Evolutionary conservation across 2,888 invertebrate species (phyloP), one percentile per base, ranked within the genome.

Genomic region (Euphydryas editha): DNA sequence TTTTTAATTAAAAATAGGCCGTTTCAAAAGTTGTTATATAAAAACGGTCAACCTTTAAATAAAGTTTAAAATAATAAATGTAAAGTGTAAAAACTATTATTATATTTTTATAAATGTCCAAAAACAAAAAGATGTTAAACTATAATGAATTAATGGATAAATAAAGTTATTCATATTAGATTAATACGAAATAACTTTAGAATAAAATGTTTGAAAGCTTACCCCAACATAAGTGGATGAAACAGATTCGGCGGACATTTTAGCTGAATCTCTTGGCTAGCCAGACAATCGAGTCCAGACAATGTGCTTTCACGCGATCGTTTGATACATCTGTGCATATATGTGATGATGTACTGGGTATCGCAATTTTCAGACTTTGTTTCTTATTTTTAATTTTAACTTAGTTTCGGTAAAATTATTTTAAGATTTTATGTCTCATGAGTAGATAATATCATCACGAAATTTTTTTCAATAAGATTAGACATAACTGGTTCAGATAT

Each of bases 211-310:
- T 17, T 36, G 17, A 36, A 10, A 36, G 47, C 47, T 54, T 21
- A 55, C 10, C 30, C 13, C n/a, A 55, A 62, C 46, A 42, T 30
- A 55, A 56, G 20, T 46, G 47, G 49, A 63, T 30, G 42, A 42
- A 51, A 58, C 30, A 8, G 30, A 42, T 42, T 30, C 58, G 49
- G 49, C 49, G 49, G 57, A 58, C 21, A 62, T 58, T 58, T 58
- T 42, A 63, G 58, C 58, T 58, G 49, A 63, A 47, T 63, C 24
- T 63, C 49, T 15, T 18, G 63, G 39, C 56, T 56, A 36, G 17
- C 54, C 54, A 54, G 54, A 42, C 39, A 42, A 13, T 42, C 11
- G 8, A 20, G 58, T 63, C 58, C 58, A 63, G 63, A 63, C 63
- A 63, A 59, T 36, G 8, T 17, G 18, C 24, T 17, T 56, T 24